Evolutionary conservation across 2,888 invertebrate genomes (phyloP), one percentile per base, ranked within the genome.

Genomic region (Odontomyia ornata): DNA sequence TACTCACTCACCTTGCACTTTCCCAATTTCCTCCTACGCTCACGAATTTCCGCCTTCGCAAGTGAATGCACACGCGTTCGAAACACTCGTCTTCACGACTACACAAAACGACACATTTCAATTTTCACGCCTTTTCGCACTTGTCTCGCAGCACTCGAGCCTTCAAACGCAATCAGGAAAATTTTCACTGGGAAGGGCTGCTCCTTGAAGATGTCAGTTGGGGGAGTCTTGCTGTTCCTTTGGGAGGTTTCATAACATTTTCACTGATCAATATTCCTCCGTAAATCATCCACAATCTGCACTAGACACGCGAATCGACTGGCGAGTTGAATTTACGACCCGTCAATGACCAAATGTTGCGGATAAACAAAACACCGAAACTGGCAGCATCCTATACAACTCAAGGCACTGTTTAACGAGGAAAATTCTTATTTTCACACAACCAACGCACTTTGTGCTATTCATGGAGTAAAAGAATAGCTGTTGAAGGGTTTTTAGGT

Each of bases 321-420:
- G 36, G 23, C 21, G 43, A 21, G 25, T 69, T 47, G 25, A 30
- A 69, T 69, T 69, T 47, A 47, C 47, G 1, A 47, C 57, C 9
- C 23, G 46, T 27, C 52, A 47, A 52, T 13, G 9, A 7, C 13
- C 27, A 72, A 52, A 56, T 23, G 28, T 36, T 21, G 67, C 18
- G 60, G 7, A 57, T 57, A 73, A 73, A 73, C 73, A 73, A 57
- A 73, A 60, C 57, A 73, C 57, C 30, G 23, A 73, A 25, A 27
- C 30, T 18, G 25, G 13, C 0, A 11, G 52, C 47, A 71, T 43
- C 73, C 46, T 23, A 30, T 36, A 36, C 36, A 36, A 3, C 5
- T 23, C 43, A 30, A 57, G 73, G 60, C 47, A 47, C 57, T 30
- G 73, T 30, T 52, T 73, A 57, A 27, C 30, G 11, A 25, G 30